Evolutionary conservation across 1,140 invertebrate species (phyloP).

Genomic region (Saxidomus purpurata): DNA sequence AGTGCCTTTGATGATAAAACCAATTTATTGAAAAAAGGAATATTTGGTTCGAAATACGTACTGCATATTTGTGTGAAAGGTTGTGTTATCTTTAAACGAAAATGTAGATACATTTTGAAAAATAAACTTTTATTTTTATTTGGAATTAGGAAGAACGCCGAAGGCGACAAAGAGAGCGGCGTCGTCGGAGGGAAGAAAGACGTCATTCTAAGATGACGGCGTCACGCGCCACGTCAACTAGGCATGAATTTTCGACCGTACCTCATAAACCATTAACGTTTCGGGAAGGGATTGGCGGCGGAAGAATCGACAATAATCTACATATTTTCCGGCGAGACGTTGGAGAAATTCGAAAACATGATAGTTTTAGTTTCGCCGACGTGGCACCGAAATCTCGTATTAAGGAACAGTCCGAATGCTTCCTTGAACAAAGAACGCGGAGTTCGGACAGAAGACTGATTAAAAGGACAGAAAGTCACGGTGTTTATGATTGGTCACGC

Average conservation of each 20-base stretch:
- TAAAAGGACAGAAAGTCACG: background rate
- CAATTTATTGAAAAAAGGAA: background rate
- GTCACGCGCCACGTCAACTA: no score
- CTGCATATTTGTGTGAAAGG: background rate
- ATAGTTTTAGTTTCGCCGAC: constrained; percentile 14
- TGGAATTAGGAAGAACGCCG: background rate
- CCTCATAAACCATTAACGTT: background rate
- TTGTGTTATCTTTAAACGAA: background rate
- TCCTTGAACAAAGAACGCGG: background rate
- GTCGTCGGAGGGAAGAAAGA: constrained; percentile 4
- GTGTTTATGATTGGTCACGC: constrained; percentile 46
- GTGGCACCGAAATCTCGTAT: background rate
- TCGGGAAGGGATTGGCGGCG: background rate
- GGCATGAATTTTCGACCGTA: constrained; percentile 11
- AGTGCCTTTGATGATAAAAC: background rate
- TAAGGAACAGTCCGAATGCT: background rate
- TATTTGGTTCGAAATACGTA: background rate
- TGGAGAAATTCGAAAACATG: background rate
- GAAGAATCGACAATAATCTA: background rate
- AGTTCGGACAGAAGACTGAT: background rate
- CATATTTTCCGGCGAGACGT: background rate
- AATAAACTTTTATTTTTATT: background rate
- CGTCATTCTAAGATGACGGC: background rate
- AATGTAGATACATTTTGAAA: no score
- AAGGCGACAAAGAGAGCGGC: background rate